Evolutionary conservation across 2,888 invertebrate genomes (phyloP).

Genomic region (Zaprionus obscuricornis): DNA sequence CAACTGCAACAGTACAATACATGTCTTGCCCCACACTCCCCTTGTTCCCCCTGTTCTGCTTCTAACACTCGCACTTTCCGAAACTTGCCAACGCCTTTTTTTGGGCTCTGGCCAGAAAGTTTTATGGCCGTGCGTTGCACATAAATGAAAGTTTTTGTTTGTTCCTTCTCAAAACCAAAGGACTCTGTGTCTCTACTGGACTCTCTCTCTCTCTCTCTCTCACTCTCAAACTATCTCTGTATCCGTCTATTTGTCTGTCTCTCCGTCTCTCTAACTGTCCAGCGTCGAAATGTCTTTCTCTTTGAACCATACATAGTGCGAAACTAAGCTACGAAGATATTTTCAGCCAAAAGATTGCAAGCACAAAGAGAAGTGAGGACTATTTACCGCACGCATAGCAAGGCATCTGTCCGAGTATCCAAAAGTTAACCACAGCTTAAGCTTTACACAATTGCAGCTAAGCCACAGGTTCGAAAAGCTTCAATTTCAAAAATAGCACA

Average conservation of each 20-base stretch:
- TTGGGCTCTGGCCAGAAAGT: slow-evolving; percentile 53
- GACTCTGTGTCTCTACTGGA: slow-evolving; percentile 15
- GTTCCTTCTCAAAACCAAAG: slow-evolving; percentile 37
- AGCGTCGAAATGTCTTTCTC: not conserved
- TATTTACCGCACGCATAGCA: slow-evolving; percentile 40
- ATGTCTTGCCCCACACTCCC: not conserved
- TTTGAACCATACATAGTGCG: slow-evolving; percentile 11
- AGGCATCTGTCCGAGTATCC: slow-evolving; percentile 24
- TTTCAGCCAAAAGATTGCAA: slow-evolving; percentile 7
- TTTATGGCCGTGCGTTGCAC: slow-evolving; percentile 74
- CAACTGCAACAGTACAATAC: slow-evolving; percentile 36
- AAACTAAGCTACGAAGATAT: no score
- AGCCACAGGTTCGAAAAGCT: no score
- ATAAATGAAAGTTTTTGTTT: slow-evolving; percentile 73
- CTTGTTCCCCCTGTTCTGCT: not conserved
- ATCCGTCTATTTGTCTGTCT: slow-evolving; percentile 18
- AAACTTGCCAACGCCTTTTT: slow-evolving; percentile 57
- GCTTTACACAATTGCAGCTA: slow-evolving; percentile 16
- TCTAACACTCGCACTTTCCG: slow-evolving; percentile 70
- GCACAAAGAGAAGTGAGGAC: slow-evolving; percentile 5
- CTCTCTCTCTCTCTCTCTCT: not conserved
- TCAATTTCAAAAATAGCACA: no score
- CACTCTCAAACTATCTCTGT: no score
- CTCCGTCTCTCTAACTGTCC: no score
- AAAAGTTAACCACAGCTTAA: slow-evolving; percentile 12